These are phyloP conservation scores for Gymnothorax reevesii DNA, from an alignment of 2,797 vertebrate species.

Conservation along the genomic window DNA sequence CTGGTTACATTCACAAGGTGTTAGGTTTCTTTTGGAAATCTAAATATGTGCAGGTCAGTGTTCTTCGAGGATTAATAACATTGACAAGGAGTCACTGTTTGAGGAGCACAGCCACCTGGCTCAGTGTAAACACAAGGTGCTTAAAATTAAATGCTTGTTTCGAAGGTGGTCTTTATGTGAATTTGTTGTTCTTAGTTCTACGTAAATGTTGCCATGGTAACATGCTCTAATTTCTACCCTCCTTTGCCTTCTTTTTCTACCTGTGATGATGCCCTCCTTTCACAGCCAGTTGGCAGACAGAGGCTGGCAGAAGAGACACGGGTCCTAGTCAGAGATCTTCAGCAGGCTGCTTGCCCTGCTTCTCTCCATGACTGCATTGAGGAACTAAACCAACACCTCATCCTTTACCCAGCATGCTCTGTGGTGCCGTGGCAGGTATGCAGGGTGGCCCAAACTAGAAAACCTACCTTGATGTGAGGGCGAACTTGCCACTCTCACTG, in stretches of 20 bases:
- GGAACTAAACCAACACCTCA: slow-evolving; percentile 67
- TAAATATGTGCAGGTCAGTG: too few relatives aligned
- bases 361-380: slow-evolving; percentile 60
- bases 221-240: neutral
- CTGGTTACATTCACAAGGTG: neutral
- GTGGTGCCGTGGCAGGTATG: slow-evolving; percentile 70
- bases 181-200: neutral
- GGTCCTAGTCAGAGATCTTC: slow-evolving; percentile 50
- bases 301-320: slow-evolving; percentile 55
- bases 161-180: too few relatives aligned
- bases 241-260: neutral
- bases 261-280: too few relatives aligned
- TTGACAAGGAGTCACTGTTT: too few relatives aligned
- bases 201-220: neutral
- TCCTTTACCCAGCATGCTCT: slow-evolving; percentile 66
- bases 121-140: too few relatives aligned
- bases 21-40: too few relatives aligned
- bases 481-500: neutral
- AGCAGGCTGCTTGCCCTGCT: slow-evolving; percentile 48
- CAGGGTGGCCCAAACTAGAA: neutral
- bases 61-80: too few relatives aligned
- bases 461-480: neutral
- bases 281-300: slow-evolving; percentile 41
- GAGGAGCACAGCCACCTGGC: too few relatives aligned
- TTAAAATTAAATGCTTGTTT: too few relatives aligned